These are phyloP conservation scores for Neocloeon triangulifer DNA, from an alignment of 1,140 invertebrate genomes.

Conservation along the genomic window DNA sequence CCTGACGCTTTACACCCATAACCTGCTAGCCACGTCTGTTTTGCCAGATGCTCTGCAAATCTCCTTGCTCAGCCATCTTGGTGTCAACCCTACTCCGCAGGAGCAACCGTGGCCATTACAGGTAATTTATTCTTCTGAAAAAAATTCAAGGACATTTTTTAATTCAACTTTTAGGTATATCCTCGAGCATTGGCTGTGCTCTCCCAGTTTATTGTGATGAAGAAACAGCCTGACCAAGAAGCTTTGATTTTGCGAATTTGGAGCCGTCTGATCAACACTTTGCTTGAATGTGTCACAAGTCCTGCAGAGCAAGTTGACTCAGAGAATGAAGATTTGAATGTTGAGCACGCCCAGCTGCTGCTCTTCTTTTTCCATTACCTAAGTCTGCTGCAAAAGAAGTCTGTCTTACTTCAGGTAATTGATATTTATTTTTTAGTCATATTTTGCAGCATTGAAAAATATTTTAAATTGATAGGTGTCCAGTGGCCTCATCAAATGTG, in stretches of 20 bases:
- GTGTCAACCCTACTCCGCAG: slow-evolving; percentile 39
- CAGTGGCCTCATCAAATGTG: too few species aligned
- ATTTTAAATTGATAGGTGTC: too few species aligned
- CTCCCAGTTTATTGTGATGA: slow-evolving; percentile 44
- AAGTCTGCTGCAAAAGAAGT: slow-evolving; percentile 90
- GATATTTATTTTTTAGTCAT: too few species aligned
- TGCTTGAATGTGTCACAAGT: slow-evolving; percentile 56
- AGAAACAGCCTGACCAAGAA: slow-evolving; percentile 68
- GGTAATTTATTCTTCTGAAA: slow-evolving; percentile 24
- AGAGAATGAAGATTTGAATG: slow-evolving; percentile 72
- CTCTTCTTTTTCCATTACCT: slow-evolving; percentile 86
- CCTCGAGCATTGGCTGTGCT: not conserved
- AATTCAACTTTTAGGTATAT: too few species aligned
- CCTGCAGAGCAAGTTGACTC: slow-evolving; percentile 25
- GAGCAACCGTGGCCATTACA: slow-evolving; percentile 49
- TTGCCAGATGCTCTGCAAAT: slow-evolving; percentile 44
- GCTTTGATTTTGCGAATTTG: slow-evolving; percentile 72
- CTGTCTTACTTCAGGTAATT: slow-evolving; percentile 64
- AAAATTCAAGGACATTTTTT: slow-evolving; percentile 9
- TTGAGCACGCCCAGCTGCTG: slow-evolving; percentile 83
- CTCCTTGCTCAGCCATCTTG: slow-evolving; percentile 45
- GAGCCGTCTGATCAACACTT: slow-evolving; percentile 65
- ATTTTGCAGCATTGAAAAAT: too few species aligned
- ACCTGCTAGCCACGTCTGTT: slow-evolving; percentile 47
- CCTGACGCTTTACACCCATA: slow-evolving; percentile 61